A percentile compares a stretch with the other conserved stretches of the same genome.
phyloP scores from a whole-genome alignment of 2,797 vertebrate genomes.

The Squalus acanthias region DNA sequence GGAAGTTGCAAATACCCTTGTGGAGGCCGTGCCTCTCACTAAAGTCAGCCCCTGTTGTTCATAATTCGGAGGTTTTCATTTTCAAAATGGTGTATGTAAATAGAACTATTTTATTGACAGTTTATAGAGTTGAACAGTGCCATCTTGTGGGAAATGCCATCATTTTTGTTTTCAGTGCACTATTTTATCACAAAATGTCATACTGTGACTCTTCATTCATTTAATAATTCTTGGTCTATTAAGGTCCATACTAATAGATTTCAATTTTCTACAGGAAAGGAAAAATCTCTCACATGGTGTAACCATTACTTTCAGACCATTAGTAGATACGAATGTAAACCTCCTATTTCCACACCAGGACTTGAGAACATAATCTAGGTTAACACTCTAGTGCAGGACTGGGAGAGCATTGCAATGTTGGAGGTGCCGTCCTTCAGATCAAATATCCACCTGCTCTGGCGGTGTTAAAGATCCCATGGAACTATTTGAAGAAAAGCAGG shows the following conservation, averaged over 20 bases:
- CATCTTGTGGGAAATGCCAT: background rate
- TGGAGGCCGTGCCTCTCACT: background rate
- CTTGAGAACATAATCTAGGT: background rate
- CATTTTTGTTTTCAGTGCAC: background rate
- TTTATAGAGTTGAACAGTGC: background rate
- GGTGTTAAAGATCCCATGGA: background rate
- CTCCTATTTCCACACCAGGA: background rate
- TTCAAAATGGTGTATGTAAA: conserved; percentile 26
- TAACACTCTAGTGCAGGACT: background rate
- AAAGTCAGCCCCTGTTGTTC: background rate
- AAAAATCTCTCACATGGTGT: background rate
- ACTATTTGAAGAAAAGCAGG: background rate
- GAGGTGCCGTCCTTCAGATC: background rate
- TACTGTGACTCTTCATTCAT: background rate
- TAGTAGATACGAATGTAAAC: background rate
- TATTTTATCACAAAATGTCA: background rate
- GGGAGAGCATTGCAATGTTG: background rate
- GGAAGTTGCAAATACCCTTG: background rate
- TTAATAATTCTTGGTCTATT: background rate
- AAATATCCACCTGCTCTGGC: background rate
- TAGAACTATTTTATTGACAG: background rate
- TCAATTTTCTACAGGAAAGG: background rate
- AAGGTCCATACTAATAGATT: background rate
- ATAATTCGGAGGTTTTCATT: background rate
- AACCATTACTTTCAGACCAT: background rate